Evolutionary conservation across 2,113 vertebrate species (phyloP).

Genomic region (Limnothrissa miodon): DNA sequence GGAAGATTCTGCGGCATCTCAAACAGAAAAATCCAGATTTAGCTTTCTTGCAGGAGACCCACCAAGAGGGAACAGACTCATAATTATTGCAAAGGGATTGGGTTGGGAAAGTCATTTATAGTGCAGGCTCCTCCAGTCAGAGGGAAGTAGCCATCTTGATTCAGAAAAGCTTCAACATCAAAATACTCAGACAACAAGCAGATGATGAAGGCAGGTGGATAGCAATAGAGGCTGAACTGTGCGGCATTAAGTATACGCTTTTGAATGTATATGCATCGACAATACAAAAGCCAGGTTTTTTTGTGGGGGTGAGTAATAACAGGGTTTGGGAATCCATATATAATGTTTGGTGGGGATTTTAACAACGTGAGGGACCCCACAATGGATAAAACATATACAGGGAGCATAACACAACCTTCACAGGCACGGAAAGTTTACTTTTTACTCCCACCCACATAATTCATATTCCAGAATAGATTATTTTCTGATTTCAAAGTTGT

Average conservation of each 20-base stretch:
- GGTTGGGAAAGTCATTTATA: neutral
- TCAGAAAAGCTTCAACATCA: neutral
- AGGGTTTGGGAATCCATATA: neutral
- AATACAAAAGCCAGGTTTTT: neutral
- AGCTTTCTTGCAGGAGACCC: conserved; percentile 4
- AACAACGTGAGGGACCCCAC: neutral
- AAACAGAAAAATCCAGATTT: neutral
- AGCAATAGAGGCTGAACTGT: conserved; percentile 2
- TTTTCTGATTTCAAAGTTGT: neutral
- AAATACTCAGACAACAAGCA: neutral
- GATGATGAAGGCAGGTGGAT: neutral
- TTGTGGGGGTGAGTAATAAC: neutral
- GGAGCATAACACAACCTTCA: neutral
- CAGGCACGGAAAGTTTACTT: neutral
- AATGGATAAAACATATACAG: neutral
- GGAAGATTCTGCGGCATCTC: neutral
- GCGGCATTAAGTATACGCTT: neutral
- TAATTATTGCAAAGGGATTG: conserved; percentile 1
- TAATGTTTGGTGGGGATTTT: neutral
- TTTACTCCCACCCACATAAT: neutral
- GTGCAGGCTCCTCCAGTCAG: neutral
- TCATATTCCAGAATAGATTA: conserved; percentile 1
- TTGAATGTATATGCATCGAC: neutral
- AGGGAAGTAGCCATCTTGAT: conserved; percentile 4
- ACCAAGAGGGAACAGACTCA: neutral